A percentile compares a stretch with the other conserved stretches of the same genome.
Evolutionary conservation across 2,888 invertebrate species (phyloP).

Genomic region (Eulithis testata): DNA sequence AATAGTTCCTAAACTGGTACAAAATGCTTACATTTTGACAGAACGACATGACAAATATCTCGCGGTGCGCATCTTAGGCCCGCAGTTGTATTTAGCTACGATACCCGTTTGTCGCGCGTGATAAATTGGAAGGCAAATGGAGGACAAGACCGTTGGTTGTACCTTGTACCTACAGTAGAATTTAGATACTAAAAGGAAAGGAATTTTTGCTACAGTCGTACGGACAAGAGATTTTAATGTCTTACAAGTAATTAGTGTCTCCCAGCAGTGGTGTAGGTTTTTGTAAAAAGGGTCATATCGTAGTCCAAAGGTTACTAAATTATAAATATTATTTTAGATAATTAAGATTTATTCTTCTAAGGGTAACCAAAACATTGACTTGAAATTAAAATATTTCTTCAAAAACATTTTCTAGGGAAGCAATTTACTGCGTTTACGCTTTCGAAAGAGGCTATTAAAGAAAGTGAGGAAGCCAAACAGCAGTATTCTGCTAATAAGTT

Average conservation of each 20-base stretch:
- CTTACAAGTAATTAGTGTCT: neutral
- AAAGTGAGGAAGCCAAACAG: conserved; percentile 40
- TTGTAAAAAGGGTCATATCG: no score
- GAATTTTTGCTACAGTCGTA: conserved; percentile 1
- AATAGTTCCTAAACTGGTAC: no score
- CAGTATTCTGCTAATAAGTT: conserved; percentile 41
- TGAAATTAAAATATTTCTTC: neutral
- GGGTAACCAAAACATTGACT: neutral
- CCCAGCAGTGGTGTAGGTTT: no score
- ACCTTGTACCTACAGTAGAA: conserved; percentile 2
- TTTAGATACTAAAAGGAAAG: conserved; percentile 5
- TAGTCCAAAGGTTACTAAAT: no score
- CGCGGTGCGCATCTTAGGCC: no score
- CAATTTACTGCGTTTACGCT: conserved; percentile 21
- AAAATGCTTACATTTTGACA: no score
- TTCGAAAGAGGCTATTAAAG: conserved; percentile 35
- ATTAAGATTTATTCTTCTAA: no score
- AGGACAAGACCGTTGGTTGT: conserved; percentile 18
- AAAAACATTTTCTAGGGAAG: conserved; percentile 4
- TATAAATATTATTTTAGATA: no score
- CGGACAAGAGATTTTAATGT: neutral
- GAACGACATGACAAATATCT: no score
- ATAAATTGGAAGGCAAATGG: conserved; percentile 34
- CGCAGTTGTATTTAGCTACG: conserved; percentile 35
- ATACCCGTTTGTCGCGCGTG: conserved; percentile 33